phyloP scores from a whole-genome alignment of 2,888 invertebrate genomes.

The Alcis repandata region DNA sequence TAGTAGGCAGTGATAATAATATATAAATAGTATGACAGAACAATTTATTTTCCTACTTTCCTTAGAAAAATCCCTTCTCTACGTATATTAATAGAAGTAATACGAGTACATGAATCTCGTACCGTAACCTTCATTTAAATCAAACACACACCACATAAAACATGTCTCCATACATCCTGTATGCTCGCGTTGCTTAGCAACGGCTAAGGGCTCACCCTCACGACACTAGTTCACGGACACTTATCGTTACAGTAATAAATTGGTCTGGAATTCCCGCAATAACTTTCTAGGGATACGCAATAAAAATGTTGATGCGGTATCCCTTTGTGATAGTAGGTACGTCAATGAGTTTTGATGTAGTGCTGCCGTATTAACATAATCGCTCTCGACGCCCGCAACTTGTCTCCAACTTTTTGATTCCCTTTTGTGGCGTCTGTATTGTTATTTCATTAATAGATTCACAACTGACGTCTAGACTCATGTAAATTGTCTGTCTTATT shows the following conservation, averaged over 20 bases:
- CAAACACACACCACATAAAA: constrained; percentile 12
- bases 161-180: constrained; percentile 23
- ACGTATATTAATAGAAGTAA: constrained; percentile 5
- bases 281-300: constrained; percentile 72
- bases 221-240: constrained; percentile 80
- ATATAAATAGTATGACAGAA: too few relatives aligned
- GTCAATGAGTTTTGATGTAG: constrained; percentile 53
- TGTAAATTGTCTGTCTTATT: constrained; percentile 12
- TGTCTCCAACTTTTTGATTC: constrained; percentile 30
- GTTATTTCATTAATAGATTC: constrained; percentile 30
- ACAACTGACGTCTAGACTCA: constrained; percentile 15
- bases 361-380: constrained; percentile 47
- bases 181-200: constrained; percentile 68
- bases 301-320: constrained; percentile 68
- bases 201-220: constrained; percentile 63
- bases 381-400: constrained; percentile 40
- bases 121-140: constrained; percentile 11
- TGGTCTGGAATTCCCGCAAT: constrained; percentile 80
- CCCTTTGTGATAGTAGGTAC: constrained; percentile 54
- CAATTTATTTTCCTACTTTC: background rate
- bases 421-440: constrained; percentile 28
- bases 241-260: constrained; percentile 84
- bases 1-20: too few relatives aligned
- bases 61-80: background rate
- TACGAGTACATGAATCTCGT: constrained; percentile 5